Percentiles rank a stretch among this genome's conserved stretches.
These are phyloP conservation scores for Marmota monax DNA, from an alignment of 2,113 vertebrate genomes.

Conservation along the genomic window DNA sequence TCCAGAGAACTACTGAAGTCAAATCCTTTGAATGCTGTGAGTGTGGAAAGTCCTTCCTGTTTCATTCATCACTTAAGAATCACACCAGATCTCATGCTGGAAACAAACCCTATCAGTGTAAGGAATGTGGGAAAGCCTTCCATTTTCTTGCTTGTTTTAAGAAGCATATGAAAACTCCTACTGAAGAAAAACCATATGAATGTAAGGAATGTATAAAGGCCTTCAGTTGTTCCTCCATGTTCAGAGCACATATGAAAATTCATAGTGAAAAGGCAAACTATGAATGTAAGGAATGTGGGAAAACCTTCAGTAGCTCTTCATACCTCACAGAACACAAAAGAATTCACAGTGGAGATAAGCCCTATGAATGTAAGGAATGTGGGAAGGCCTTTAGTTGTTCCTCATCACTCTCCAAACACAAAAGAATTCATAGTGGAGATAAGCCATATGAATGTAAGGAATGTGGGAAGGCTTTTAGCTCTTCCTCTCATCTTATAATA, in stretches of 20 bases:
- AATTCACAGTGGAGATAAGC: slow-evolving; percentile 80
- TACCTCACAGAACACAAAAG: slow-evolving; percentile 78
- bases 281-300: slow-evolving; percentile 69
- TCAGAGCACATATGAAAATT: slow-evolving; percentile 71
- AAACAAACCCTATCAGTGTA: slow-evolving; percentile 72
- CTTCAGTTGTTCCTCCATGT: slow-evolving; percentile 75
- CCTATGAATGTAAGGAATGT: slow-evolving; percentile 80
- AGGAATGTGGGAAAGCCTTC: slow-evolving; percentile 74
- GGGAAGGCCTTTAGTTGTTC: slow-evolving; percentile 76
- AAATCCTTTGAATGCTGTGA: slow-evolving; percentile 26
- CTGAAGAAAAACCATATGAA: slow-evolving; percentile 68
- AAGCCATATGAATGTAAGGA: slow-evolving; percentile 79
- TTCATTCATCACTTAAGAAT: slow-evolving; percentile 52
- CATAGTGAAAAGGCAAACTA: slow-evolving; percentile 54
- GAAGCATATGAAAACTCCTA: slow-evolving; percentile 72
- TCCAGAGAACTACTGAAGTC: not conserved
- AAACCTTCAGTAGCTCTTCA: slow-evolving; percentile 75
- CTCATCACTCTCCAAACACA: slow-evolving; percentile 76
- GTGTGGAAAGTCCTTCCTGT: slow-evolving; percentile 38
- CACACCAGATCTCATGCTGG: slow-evolving; percentile 59
- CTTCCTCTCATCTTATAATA: slow-evolving; percentile 74
- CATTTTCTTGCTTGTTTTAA: slow-evolving; percentile 72
- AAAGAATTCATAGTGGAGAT: slow-evolving; percentile 76
- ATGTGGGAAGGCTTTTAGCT: slow-evolving; percentile 80
- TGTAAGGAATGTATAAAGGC: slow-evolving; percentile 67